Percentiles rank a stretch among this genome's conserved stretches.
phyloP scores from a whole-genome alignment of 2,888 invertebrate species.

The Chironomus tentans region DNA sequence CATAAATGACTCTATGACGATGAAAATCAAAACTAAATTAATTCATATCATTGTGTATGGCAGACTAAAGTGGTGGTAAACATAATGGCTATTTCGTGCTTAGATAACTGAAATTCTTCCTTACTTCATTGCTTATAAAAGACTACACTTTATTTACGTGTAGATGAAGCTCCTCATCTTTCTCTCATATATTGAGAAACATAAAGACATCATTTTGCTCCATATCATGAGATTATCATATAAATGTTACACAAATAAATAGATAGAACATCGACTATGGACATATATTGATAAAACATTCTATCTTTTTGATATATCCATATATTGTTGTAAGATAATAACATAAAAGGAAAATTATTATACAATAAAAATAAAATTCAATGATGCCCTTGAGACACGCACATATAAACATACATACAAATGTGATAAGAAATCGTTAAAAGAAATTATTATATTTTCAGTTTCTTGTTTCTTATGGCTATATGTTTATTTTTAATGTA shows the following conservation, averaged over 20 bases:
- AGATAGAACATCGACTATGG: too few relatives aligned
- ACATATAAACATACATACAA: too few relatives aligned
- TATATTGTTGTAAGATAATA: neutral
- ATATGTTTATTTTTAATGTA: too few relatives aligned
- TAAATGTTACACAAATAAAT: too few relatives aligned
- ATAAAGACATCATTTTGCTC: too few relatives aligned
- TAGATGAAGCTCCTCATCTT: neutral
- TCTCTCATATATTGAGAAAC: neutral
- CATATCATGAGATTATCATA: too few relatives aligned
- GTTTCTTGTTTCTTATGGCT: too few relatives aligned
- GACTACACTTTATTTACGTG: neutral
- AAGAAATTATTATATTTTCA: too few relatives aligned
- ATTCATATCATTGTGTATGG: neutral
- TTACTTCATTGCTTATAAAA: neutral
- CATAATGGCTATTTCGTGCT: slow-evolving; percentile 19
- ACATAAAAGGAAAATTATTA: slow-evolving; percentile 8
- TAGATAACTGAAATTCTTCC: slow-evolving; percentile 11
- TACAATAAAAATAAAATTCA: slow-evolving; percentile 21
- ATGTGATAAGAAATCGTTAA: too few relatives aligned
- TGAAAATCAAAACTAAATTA: slow-evolving; percentile 19
- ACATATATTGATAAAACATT: slow-evolving; percentile 13
- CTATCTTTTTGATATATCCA: neutral
- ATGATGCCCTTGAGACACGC: slow-evolving; percentile 5
- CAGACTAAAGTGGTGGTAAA: slow-evolving; percentile 17
- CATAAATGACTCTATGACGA: slow-evolving; percentile 7